Evolutionary conservation across 2,113 vertebrate genomes (phyloP), one percentile per base, ranked within the genome.

Genomic region (Melanocharis versteri): DNA sequence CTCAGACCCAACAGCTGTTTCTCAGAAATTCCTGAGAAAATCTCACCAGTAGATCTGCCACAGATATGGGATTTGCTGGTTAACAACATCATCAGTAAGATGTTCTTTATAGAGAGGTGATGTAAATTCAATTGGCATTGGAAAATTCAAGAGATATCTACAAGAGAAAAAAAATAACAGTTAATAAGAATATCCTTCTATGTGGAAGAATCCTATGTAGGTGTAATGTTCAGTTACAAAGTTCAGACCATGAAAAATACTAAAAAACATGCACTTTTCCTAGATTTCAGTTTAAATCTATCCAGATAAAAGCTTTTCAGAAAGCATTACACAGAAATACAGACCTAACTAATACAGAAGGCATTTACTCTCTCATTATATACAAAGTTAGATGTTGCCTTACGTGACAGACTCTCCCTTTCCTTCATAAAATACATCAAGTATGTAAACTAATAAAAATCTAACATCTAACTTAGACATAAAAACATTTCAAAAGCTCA

Each of bases 31-130:
- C 26, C 39, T 60, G 27, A 77, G 61, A 80, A 95, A 92, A 48
- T 77, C 98, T 98, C 94, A 99, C 99, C 99, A 99, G 97, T 99
- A 99, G 26, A 99, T 97, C 61, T 99, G 98, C 97, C 99, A 99
- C 33, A 99, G 97, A 96, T 98, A 98, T 0, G 99, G 98, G 77
- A 97, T 98, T 97, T 99, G 99, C 86, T 98, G 97, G 65, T 93
- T 95, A 60, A 98, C 97, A 83, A 98, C 89, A 68, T 98, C 98
- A 84, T 98, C 98, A 89, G 98, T 98, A 73, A 98, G 97, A 62
- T 98, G 95, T 64, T 97, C 98, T 94, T 97, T 99, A 93, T 98
- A 96, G 81, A 98, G 87, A 28, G 98, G 97, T 12, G 98, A 97
- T 83, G 89, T 96, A 90, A 98, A 98, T 56, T 99, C 97, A 92